Base-by-base conservation (phyloP, 1,140 invertebrate species). In the Cyclina sinensis region DNA sequence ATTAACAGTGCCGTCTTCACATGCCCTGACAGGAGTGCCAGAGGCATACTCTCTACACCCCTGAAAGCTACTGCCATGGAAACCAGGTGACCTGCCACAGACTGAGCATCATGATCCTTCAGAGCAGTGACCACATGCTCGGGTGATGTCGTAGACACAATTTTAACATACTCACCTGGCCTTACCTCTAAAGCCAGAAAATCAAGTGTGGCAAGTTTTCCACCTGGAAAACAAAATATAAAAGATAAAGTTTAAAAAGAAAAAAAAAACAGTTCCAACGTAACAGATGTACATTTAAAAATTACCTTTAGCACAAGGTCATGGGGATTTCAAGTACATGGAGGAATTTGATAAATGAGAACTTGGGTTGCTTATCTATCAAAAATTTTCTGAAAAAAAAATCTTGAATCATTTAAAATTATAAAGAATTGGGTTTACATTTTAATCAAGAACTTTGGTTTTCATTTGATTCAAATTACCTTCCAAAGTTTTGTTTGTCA, bases 21-120 rank as follows among this genome's bases (percentile, higher is more conserved):
- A 74, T 94, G 93, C 54, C 94, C 94, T 14, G 93, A 91, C 68
- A 95, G 83, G 46, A 95, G 87, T 14, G 93, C 93, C 18, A 94
- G 16, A 0, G 94, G 92, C 11, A 92, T 93, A 74, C 91, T 92
- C 35, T 92, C 90, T 7, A 94, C 46, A 21, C 94, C 94, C 82
- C 92, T 93, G 82, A 94, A 94, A 12, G 78, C 78, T 14, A 93
- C 91, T 30, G 95, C 89, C 73, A 94, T 68, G 0, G 95, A 95
- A 18, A 93, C 92, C 35, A 95, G 83, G 59, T 95, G 94, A 35
- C 95, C 95, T 85, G 93, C 92, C 0, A 91, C 80, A 0, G 32
- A 78, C 12, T 39, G 68, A 11, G 89, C 76, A 76, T 95, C 91
- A 4, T 74, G 83, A 7, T 16, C 30, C 0, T 70, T 65, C 35